phyloP scores from a whole-genome alignment of 2,888 invertebrate genomes.

The Coecobrya sp. region DNA sequence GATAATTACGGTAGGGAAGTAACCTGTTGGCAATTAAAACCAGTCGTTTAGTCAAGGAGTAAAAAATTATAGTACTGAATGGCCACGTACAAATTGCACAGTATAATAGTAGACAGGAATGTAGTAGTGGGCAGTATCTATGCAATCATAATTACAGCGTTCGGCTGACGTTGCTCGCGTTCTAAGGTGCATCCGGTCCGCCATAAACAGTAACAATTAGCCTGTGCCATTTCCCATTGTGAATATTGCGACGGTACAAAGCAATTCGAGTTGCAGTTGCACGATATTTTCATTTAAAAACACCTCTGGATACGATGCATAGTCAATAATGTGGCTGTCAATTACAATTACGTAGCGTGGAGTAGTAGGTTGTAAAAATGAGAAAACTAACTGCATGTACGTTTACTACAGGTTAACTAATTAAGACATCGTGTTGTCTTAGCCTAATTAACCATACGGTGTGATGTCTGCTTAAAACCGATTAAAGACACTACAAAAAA shows the following conservation, averaged over 20 bases:
- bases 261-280: background rate
- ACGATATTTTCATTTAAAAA: background rate
- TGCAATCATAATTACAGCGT: conserved; percentile 28
- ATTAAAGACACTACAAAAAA: too few species aligned
- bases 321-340: too few species aligned
- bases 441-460: background rate
- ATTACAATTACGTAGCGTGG: too few species aligned
- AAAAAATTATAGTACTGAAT: conserved; percentile 14
- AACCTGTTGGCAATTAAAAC: conserved; percentile 50
- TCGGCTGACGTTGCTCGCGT: background rate
- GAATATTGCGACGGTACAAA: too few species aligned
- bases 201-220: conserved; percentile 32
- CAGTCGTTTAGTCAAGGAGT: conserved; percentile 21
- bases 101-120: background rate
- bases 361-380: too few species aligned
- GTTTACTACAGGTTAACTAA: background rate
- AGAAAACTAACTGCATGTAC: too few species aligned
- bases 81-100: background rate
- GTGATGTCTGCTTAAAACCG: too few species aligned
- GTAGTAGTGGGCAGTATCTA: conserved; percentile 10
- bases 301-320: too few species aligned
- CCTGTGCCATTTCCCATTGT: conserved; percentile 46
- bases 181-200: conserved; percentile 26
- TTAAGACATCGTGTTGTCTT: background rate
- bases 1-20: conserved; percentile 34